Evolutionary conservation across 2,888 invertebrate species (phyloP).

Genomic region (Xestia ashworthii): DNA sequence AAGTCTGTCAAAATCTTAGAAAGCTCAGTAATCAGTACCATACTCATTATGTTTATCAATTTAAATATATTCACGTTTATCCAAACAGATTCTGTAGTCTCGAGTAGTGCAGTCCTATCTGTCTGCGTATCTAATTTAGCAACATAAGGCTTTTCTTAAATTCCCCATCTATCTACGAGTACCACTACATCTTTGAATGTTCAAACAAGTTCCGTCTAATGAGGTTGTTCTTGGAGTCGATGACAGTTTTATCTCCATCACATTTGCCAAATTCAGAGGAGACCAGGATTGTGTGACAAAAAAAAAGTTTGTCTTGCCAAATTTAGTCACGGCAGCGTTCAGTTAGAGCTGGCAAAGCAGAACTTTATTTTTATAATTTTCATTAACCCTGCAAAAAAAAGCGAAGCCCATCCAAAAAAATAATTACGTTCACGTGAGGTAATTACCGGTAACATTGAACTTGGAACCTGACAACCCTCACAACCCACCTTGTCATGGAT

Average conservation of each 20-base stretch:
- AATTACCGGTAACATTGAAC: constrained; percentile 86
- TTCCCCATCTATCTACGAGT: background rate
- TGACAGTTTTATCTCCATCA: background rate
- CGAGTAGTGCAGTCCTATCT: background rate
- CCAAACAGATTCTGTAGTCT: background rate
- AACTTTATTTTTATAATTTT: constrained; percentile 41
- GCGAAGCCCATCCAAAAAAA: constrained; percentile 54
- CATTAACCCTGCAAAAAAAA: constrained; percentile 48
- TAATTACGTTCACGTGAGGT: constrained; percentile 76
- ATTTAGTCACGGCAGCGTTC: constrained; percentile 15
- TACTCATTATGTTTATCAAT: background rate
- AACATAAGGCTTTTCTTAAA: background rate
- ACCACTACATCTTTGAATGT: too few relatives aligned
- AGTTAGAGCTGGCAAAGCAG: background rate
- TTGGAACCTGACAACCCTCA: constrained; percentile 79
- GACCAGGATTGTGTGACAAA: background rate
- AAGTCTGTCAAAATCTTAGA: background rate
- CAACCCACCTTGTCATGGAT: constrained; percentile 63
- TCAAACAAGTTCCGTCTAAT: background rate
- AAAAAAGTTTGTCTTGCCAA: constrained; percentile 9
- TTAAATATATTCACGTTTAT: background rate
- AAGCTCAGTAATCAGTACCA: background rate
- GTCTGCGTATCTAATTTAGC: background rate
- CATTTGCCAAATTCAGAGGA: background rate
- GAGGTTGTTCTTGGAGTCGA: background rate